A percentile compares a stretch with the other conserved stretches of the same genome.
These are phyloP conservation scores for Ctenopoma kingsleyae DNA, from an alignment of 2,797 vertebrate species.

Conservation along the genomic window DNA sequence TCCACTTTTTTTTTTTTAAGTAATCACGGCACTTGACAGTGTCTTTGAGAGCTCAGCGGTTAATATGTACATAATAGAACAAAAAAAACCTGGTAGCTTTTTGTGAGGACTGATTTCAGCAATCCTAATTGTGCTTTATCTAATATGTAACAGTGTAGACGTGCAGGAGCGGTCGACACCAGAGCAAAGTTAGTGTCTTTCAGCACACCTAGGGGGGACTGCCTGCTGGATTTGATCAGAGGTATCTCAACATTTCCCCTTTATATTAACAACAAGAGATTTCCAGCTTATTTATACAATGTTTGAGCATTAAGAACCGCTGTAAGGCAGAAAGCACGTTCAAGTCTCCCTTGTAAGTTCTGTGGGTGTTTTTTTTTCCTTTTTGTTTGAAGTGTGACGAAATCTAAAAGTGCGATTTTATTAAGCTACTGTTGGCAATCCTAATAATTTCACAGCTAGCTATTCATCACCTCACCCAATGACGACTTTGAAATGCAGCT, in stretches of 20 bases:
- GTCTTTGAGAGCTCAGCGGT: conserved; percentile 63
- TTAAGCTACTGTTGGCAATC: conserved; percentile 16
- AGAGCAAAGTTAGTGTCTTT: conserved; percentile 60
- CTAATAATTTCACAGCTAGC: conserved; percentile 26
- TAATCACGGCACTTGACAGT: conserved; percentile 53
- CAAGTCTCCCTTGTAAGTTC: conserved; percentile 80
- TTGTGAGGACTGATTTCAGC: conserved; percentile 57
- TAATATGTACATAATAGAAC: conserved; percentile 25
- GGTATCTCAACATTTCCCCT: conserved; percentile 63
- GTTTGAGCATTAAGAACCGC: conserved; percentile 52
- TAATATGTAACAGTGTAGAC: conserved; percentile 69
- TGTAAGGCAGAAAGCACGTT: conserved; percentile 80
- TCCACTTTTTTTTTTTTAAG: conserved; percentile 16
- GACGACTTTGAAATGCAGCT: conserved; percentile 16
- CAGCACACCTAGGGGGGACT: conserved; percentile 55
- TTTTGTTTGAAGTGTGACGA: conserved; percentile 31
- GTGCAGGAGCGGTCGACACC: conserved; percentile 55
- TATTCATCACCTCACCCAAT: conserved; percentile 20
- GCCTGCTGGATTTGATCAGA: conserved; percentile 74
- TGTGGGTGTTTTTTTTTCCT: conserved; percentile 43
- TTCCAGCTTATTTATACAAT: conserved; percentile 68
- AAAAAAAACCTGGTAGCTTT: conserved; percentile 48
- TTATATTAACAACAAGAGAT: conserved; percentile 51
- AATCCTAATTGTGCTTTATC: conserved; percentile 80
- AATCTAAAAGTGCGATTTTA: conserved; percentile 31